A percentile compares a stretch with the other conserved stretches of the same genome.
Conservation (phyloP, 2,797 vertebrate genomes). For the Cottoperca gobio region DNA sequence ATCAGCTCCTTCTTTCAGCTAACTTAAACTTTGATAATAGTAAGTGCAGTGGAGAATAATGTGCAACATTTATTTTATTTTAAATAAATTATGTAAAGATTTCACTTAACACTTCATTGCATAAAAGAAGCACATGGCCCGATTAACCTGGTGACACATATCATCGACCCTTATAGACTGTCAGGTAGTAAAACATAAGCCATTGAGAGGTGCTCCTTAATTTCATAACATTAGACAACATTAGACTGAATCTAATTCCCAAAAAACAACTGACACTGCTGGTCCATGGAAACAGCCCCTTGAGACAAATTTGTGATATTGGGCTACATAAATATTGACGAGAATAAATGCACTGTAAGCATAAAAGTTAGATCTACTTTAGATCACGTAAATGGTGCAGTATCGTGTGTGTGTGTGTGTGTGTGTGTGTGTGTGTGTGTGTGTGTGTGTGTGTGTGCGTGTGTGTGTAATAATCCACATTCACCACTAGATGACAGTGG, state of each 20-base stretch:
- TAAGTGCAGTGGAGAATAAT: background rate
- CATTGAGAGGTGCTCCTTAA: background rate
- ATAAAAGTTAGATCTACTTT: background rate
- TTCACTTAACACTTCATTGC: background rate
- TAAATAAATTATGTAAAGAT: background rate
- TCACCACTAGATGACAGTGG: conserved; percentile 60
- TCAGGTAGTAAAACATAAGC: background rate
- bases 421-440: no score
- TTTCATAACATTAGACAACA: background rate
- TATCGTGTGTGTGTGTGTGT: background rate
- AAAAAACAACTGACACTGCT: background rate
- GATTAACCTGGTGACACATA: background rate
- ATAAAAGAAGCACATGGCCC: no score
- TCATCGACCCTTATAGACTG: background rate
- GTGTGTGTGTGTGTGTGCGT: background rate
- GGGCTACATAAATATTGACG: background rate
- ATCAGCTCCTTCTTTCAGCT: background rate
- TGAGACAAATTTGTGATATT: background rate
- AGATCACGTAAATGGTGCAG: background rate
- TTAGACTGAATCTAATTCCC: background rate
- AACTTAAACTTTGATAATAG: background rate
- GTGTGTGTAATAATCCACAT: conserved; percentile 15
- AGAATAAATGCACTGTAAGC: background rate
- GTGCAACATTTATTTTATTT: background rate
- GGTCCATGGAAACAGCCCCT: background rate